A percentile compares a stretch with the other conserved stretches of the same genome.
Conservation (phyloP, 2,797 vertebrate species). For the Microctenopoma lineatum region DNA sequence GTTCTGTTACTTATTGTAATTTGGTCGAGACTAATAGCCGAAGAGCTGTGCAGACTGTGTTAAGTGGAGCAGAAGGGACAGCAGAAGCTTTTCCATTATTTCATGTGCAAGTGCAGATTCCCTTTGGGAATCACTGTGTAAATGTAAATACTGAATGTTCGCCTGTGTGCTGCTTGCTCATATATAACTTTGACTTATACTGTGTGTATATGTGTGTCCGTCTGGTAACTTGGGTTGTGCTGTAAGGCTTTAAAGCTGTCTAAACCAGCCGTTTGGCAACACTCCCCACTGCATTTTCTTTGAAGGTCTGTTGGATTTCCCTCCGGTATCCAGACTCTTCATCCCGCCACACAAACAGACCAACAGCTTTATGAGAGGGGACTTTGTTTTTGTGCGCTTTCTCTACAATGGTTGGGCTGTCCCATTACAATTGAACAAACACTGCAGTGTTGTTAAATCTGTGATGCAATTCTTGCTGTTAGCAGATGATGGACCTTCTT, state of each 20-base stretch:
- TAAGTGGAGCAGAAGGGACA: too few relatives aligned
- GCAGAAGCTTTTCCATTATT: too few relatives aligned
- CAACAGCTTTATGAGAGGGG: constrained; percentile 56
- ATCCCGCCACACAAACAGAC: constrained; percentile 66
- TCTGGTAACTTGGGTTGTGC: constrained; percentile 47
- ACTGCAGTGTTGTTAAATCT: constrained; percentile 41
- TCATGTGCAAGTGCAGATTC: too few relatives aligned
- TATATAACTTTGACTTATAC: constrained; percentile 5
- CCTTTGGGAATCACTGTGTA: not conserved
- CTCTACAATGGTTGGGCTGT: constrained; percentile 24
- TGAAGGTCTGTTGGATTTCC: constrained; percentile 77
- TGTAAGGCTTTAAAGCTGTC: constrained; percentile 74
- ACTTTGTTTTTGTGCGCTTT: constrained; percentile 60
- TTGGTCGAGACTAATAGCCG: too few relatives aligned
- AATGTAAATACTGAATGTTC: not conserved
- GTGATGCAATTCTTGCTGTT: constrained; percentile 23
- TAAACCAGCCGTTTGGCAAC: constrained; percentile 72
- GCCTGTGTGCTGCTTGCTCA: not conserved
- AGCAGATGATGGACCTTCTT: constrained; percentile 34
- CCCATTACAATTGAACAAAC: constrained; percentile 57
- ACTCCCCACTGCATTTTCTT: constrained; percentile 61
- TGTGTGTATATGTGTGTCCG: constrained; percentile 45
- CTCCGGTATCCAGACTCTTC: constrained; percentile 65
- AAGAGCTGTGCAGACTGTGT: too few relatives aligned
- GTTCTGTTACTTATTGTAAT: too few relatives aligned